A percentile compares a stretch with the other conserved stretches of the same genome.
phyloP scores from a whole-genome alignment of 64 coral and sea anemone species.

The Montipora efflorescens region DNA sequence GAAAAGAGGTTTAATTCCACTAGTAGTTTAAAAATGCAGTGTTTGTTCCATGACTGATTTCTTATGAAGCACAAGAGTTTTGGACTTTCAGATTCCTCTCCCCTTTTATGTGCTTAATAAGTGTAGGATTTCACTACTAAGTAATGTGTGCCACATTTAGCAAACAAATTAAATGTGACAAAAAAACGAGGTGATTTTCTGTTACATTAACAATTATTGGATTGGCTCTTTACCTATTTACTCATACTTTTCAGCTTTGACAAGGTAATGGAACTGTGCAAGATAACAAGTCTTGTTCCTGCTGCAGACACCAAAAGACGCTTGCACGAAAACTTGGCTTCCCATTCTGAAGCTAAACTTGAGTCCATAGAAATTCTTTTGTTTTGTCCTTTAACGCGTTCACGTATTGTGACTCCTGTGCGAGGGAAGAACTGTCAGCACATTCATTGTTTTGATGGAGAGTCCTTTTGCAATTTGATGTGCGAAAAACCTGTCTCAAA shows the following conservation, averaged over 20 bases:
- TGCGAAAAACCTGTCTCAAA: conserved; percentile 21
- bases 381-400: conserved; percentile 29
- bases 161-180: too few species aligned
- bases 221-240: background rate
- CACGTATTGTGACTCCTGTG: conserved; percentile 20
- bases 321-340: background rate
- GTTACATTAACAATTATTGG: too few species aligned
- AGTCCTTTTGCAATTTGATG: conserved; percentile 12
- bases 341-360: conserved; percentile 32
- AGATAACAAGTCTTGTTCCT: conserved; percentile 17
- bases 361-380: conserved; percentile 25
- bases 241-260: background rate
- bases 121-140: too few species aligned
- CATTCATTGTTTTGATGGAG: conserved; percentile 32
- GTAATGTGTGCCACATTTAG: too few species aligned
- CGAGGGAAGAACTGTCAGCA: conserved; percentile 41
- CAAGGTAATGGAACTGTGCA: background rate
- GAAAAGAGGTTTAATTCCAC: too few species aligned
- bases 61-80: too few species aligned
- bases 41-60: too few species aligned
- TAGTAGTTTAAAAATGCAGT: too few species aligned
- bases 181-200: too few species aligned
- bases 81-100: too few species aligned
- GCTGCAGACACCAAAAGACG: conserved; percentile 4
- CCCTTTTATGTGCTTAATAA: too few species aligned